These are phyloP conservation scores for Wasmannia auropunctata DNA, from an alignment of 1,140 invertebrate species.

Conservation along the genomic window DNA sequence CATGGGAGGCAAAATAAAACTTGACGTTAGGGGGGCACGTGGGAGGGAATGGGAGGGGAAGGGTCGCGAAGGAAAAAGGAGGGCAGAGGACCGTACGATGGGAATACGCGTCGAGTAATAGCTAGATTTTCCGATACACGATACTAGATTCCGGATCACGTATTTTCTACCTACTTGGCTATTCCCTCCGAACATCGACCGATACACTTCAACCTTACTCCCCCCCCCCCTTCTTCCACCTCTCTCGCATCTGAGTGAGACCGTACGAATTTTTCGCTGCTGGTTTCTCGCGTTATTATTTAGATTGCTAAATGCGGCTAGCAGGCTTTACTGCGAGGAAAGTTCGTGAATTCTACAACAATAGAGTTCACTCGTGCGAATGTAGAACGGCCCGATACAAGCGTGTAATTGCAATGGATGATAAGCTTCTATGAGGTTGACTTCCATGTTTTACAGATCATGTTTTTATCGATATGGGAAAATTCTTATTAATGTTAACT, in stretches of 20 bases:
- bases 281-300: conserved; percentile 6
- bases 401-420: conserved; percentile 5
- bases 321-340: not conserved
- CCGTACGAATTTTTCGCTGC: conserved; percentile 23
- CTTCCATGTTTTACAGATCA: not conserved
- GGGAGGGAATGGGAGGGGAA: too few species aligned
- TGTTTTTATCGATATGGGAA: not conserved
- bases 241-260: not conserved
- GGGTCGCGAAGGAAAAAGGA: not conserved
- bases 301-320: conserved; percentile 20
- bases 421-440: not conserved
- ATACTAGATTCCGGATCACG: conserved; percentile 59
- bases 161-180: conserved; percentile 60
- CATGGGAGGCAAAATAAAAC: conserved; percentile 67
- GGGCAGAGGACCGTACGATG: conserved; percentile 10
- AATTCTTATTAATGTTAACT: not conserved
- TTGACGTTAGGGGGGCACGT: conserved; percentile 12
- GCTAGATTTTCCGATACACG: conserved; percentile 69
- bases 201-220: conserved; percentile 18
- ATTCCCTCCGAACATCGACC: conserved; percentile 48
- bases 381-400: not conserved
- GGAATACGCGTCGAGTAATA: conserved; percentile 56
- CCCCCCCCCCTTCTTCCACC: not conserved
- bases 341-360: conserved; percentile 3
- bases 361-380: not conserved